A percentile compares a stretch with the other conserved stretches of the same genome.
These are phyloP conservation scores for Platyrinchus mystaceus DNA, from an alignment of 2,797 vertebrate genomes.

Conservation along the genomic window DNA sequence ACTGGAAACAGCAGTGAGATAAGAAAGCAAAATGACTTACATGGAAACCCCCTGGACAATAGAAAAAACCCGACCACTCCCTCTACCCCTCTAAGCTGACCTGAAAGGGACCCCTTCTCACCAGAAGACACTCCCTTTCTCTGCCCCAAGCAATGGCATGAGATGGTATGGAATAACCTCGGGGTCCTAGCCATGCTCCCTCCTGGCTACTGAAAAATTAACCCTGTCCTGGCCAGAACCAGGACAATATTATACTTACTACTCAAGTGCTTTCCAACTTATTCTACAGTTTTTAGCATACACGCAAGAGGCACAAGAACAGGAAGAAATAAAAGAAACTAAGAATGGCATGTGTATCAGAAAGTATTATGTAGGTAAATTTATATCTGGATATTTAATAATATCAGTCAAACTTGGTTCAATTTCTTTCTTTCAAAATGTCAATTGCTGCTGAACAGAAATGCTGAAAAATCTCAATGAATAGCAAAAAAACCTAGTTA, in stretches of 20 bases:
- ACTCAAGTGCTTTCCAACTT: background rate
- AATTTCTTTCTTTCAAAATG: background rate
- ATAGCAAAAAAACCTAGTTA: background rate
- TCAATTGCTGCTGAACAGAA: background rate
- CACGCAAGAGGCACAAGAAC: background rate
- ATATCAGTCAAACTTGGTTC: background rate
- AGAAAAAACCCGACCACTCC: background rate
- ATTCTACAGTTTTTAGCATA: background rate
- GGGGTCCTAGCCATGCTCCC: background rate
- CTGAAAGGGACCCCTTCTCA: background rate
- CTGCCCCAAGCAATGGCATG: background rate
- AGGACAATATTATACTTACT: background rate
- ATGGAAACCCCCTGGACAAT: no score
- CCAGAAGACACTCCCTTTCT: background rate
- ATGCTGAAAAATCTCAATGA: background rate
- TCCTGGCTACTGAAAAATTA: background rate
- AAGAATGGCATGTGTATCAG: background rate
- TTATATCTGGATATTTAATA: background rate
- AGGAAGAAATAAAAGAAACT: background rate
- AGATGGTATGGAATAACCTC: background rate
- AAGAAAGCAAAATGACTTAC: background rate
- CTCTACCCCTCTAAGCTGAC: background rate
- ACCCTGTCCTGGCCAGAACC: background rate
- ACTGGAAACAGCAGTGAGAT: background rate
- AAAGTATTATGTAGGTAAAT: background rate